These are phyloP conservation scores for Pagetopsis macropterus DNA, from an alignment of 2,797 vertebrate species.

Conservation along the genomic window DNA sequence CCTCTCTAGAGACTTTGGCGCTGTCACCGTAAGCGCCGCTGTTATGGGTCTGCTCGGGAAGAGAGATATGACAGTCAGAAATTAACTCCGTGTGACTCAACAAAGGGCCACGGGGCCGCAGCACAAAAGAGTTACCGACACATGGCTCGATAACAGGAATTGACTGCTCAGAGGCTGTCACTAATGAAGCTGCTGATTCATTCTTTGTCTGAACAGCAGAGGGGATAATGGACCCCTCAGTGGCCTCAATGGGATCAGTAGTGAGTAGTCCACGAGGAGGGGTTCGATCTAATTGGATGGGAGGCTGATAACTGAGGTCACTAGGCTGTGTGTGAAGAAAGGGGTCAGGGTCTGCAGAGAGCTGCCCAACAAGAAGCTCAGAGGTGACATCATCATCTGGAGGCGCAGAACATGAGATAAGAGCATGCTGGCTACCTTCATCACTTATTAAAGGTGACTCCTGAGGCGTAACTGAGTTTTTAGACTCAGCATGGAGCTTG, in stretches of 20 bases:
- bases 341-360: slow-evolving; percentile 27
- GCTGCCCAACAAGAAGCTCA: slow-evolving; percentile 21
- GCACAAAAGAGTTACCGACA: slow-evolving; percentile 50
- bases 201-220: slow-evolving; percentile 37
- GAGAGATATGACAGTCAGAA: slow-evolving; percentile 69
- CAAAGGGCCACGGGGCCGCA: slow-evolving; percentile 75
- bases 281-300: slow-evolving; percentile 46
- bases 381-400: slow-evolving; percentile 30
- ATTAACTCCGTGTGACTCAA: slow-evolving; percentile 80
- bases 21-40: slow-evolving; percentile 34
- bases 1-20: slow-evolving; percentile 39
- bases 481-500: slow-evolving; percentile 33
- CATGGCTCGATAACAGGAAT: slow-evolving; percentile 49
- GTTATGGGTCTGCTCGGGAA: slow-evolving; percentile 55
- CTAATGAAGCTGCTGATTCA: slow-evolving; percentile 48
- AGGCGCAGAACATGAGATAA: slow-evolving; percentile 23
- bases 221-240: slow-evolving; percentile 9
- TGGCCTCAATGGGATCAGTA: slow-evolving; percentile 16
- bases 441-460: slow-evolving; percentile 26
- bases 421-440: slow-evolving; percentile 29
- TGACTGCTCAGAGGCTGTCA: slow-evolving; percentile 37
- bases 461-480: slow-evolving; percentile 27
- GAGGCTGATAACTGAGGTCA: slow-evolving; percentile 33
- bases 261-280: slow-evolving; percentile 25
- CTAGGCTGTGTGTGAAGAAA: slow-evolving; percentile 40